Base-by-base conservation (phyloP, 2,113 vertebrate species). In the Stigmatopora argus region DNA sequence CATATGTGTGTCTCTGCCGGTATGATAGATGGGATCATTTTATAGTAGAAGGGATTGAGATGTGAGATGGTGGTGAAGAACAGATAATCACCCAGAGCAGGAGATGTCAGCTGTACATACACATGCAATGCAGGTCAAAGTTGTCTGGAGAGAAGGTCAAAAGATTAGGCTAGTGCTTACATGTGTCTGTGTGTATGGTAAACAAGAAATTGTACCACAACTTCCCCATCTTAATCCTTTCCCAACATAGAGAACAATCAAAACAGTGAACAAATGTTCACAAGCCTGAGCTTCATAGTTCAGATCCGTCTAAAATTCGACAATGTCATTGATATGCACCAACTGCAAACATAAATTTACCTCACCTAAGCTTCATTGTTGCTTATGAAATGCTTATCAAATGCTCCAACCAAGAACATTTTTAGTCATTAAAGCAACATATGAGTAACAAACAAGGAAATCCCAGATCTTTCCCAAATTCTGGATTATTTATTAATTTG, bases 401-500 rank as follows among this genome's bases (percentile, higher is more conserved):
- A 81, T 77, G 67, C 73, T 44, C 73, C 77, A 74, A 68, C 84
- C 84, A 67, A 70, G 81, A 82, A 80, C 74, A 79, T 83, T 41
- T 90, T 91, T 90, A 91, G 90, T 92, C 81, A 89, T 69, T 46
- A 12, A 41, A 82, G 65, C 69, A 79, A 77, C 75, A 77, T 78
- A 66, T 77, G 66, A 71, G 89, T 79, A 89, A 91, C 85, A 80
- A 71, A 77, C 80, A 75, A 70, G 73, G 65, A 53, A 74, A 74
- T 72, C 72, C 70, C 70, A 78, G 77, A 75, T 82, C 84, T 85
- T 78, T 69, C 74, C 46, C 62, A 73, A 82, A 67, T 68, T 83
- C 58, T 23, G 83, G 79, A 84, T 89, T 86, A 86, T 83, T 89
- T 85, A 92, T 89, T 89, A 90, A 92, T 90, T 87, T 85, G 73